These are phyloP conservation scores for Vulpes ferrilata DNA, from an alignment of 2,113 vertebrate genomes.

Conservation along the genomic window DNA sequence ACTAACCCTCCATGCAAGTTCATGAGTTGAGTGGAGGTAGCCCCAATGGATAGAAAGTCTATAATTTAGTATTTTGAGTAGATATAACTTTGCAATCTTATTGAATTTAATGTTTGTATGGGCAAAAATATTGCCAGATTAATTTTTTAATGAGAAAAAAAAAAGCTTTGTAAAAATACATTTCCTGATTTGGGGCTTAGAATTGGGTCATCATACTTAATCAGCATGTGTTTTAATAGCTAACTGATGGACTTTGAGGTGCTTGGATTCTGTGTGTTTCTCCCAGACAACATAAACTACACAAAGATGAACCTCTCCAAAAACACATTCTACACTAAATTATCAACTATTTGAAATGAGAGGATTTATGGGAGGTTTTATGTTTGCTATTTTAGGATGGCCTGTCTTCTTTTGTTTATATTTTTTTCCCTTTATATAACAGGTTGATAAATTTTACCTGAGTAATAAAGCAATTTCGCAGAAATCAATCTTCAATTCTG, in stretches of 20 bases:
- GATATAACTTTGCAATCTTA: neutral
- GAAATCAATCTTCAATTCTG: conserved; percentile 64
- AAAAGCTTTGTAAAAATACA: neutral
- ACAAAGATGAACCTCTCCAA: neutral
- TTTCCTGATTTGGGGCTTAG: neutral
- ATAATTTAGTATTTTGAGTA: neutral
- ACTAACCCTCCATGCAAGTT: neutral
- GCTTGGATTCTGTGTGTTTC: neutral
- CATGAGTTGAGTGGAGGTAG: neutral
- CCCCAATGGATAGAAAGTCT: neutral
- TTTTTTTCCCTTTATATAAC: conserved; percentile 44
- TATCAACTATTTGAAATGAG: conserved; percentile 60
- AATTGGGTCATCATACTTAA: neutral
- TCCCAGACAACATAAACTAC: neutral
- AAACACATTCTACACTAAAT: neutral
- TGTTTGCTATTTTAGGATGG: conserved; percentile 48
- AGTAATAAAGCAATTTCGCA: conserved; percentile 69
- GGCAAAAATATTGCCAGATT: neutral
- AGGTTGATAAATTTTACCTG: conserved; percentile 74
- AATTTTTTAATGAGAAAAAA: neutral
- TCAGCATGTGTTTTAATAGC: neutral
- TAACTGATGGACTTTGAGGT: neutral
- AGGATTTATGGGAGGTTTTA: conserved; percentile 64
- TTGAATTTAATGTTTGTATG: neutral
- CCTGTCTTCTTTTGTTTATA: conserved; percentile 42